Conservation (phyloP, 2,888 invertebrate genomes). For the Harmothoe impar region DNA sequence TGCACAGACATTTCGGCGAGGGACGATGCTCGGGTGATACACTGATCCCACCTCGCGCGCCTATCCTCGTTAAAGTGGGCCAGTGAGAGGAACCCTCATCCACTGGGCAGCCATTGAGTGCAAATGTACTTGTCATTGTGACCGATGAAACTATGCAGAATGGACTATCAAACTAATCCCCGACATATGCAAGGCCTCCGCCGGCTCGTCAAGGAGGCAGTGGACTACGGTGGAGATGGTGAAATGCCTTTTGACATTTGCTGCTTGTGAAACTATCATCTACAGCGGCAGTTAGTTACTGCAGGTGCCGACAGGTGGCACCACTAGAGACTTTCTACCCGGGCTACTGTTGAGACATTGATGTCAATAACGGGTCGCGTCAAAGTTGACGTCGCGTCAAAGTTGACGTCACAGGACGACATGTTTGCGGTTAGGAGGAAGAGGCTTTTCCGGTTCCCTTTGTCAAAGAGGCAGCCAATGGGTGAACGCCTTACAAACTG, state of each 20-base stretch:
- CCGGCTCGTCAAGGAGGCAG: neutral
- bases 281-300: neutral
- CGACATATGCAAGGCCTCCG: conserved; percentile 25
- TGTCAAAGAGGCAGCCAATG: neutral
- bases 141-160: conserved; percentile 49
- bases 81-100: neutral
- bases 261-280: neutral
- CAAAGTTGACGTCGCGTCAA: neutral
- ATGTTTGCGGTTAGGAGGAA: neutral
- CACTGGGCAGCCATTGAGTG: neutral
- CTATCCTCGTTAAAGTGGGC: neutral
- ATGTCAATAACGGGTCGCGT: neutral
- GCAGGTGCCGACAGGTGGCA: neutral
- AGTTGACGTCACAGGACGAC: too few relatives aligned
- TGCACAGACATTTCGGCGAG: conserved; percentile 46
- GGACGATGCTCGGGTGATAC: neutral
- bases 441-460: neutral
- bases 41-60: neutral
- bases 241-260: neutral
- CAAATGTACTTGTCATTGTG: conserved; percentile 35
- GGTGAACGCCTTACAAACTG: neutral
- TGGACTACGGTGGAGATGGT: neutral
- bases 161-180: neutral
- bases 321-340: neutral
- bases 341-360: neutral